These are phyloP conservation scores for Haliclona indistincta DNA, from an alignment of 37 sponge, comb jelly and placozoan genomes.

Conservation along the genomic window DNA sequence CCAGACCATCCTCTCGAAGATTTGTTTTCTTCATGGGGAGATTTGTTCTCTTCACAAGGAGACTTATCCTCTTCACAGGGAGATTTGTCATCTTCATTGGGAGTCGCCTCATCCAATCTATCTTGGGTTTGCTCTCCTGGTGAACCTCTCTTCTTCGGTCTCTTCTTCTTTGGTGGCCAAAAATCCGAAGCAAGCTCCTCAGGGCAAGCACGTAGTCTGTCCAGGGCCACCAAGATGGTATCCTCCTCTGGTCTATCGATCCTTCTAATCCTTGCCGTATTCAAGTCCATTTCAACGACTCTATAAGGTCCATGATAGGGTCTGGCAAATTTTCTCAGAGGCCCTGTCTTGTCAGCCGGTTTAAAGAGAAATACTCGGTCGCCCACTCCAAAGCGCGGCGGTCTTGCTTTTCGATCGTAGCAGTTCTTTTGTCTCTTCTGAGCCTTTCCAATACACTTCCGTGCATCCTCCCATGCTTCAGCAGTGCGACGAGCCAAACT, in stretches of 20 bases:
- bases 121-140: no score
- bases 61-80: no score
- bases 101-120: no score
- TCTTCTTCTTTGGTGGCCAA: no score
- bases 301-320: constrained; percentile 27
- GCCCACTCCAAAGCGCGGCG: background rate
- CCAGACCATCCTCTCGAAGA: no score
- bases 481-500: background rate
- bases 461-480: constrained; percentile 16
- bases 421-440: constrained; percentile 9
- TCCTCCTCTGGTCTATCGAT: constrained; percentile 8
- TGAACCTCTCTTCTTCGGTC: no score
- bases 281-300: background rate
- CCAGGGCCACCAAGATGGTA: constrained; percentile 6
- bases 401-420: constrained; percentile 8
- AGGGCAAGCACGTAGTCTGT: constrained; percentile 6
- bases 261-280: background rate
- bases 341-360: constrained; percentile 1
- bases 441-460: background rate
- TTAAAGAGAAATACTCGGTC: constrained; percentile 8
- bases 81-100: no score
- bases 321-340: background rate
- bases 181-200: no score
- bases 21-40: no score
- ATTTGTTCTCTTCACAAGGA: no score